Base-by-base conservation (phyloP, 2,888 invertebrate genomes). In the Peribatodes rhomboidaria region DNA sequence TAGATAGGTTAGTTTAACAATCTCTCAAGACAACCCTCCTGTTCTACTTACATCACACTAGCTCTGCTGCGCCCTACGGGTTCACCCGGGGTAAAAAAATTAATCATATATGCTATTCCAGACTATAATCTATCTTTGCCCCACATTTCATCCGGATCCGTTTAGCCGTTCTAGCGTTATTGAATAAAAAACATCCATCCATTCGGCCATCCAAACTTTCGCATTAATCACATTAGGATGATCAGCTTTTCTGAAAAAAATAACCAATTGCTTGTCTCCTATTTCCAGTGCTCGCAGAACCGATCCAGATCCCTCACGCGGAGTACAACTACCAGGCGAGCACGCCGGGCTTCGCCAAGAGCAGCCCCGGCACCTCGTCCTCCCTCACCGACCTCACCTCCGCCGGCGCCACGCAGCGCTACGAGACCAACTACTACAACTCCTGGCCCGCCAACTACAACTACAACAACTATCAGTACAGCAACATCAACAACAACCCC, bases 401-500 rank as follows among this genome's bases (percentile, higher is more conserved):
- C 1, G 73, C 82, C 37, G 80, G 86, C 75, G 72, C 88, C 1
- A 61, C 89, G 27, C 92, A 92, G 72, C 83, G 93, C 68, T 94
- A 92, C 86, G 93, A 93, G 87, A 80, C 94, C 73, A 93, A 94
- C 85, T 94, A 94, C 83, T 94, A 95, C 82, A 94, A 95, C 89
- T 88, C 93, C 71, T 94, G 95, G 94, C 86, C 94, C 2, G 81
- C 94, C 14, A 96, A 96, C 22, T 96, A 96, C 85, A 94, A 94
- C 75, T 94, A 94, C 77, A 95, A 96, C 80, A 96, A 96, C 81
- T 96, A 96, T 78, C 95, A 96, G 80, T 96, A 97, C 90, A 95
- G 95, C 83, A 94, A 94, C 69, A 90, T 93, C 8, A 94, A 94
- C 80, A 94, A 93, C 79, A 94, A 94, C 71, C 87, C 92, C 18